phyloP scores from a whole-genome alignment of 1,140 invertebrate species.

The Oscheius sp. region DNA sequence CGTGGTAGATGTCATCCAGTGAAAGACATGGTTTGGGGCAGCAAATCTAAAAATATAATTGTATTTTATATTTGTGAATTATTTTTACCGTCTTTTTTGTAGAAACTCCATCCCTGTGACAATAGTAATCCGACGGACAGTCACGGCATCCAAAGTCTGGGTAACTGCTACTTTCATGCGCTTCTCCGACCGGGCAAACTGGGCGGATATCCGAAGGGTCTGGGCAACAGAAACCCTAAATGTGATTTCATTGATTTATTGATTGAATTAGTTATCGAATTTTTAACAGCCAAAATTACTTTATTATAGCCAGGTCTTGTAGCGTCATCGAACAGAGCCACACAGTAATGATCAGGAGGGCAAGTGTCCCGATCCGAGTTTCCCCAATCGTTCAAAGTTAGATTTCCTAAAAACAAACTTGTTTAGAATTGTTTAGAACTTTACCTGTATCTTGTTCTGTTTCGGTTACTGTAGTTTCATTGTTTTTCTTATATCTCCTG shows the following conservation, averaged over 20 bases:
- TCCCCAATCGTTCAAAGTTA: neutral
- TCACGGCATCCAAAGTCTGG: slow-evolving; percentile 49
- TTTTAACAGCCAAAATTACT: slow-evolving; percentile 6
- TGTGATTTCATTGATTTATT: neutral
- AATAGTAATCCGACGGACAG: slow-evolving; percentile 49
- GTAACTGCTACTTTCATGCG: slow-evolving; percentile 40
- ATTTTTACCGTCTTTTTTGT: slow-evolving; percentile 48
- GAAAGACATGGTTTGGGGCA: slow-evolving; percentile 53
- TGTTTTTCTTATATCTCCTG: too few relatives aligned
- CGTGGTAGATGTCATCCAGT: slow-evolving; percentile 52
- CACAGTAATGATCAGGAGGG: slow-evolving; percentile 52
- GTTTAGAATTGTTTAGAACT: neutral
- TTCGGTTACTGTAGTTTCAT: too few relatives aligned
- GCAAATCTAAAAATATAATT: slow-evolving; percentile 43
- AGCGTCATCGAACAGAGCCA: slow-evolving; percentile 51
- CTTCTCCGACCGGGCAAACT: slow-evolving; percentile 50
- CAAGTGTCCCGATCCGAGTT: slow-evolving; percentile 34
- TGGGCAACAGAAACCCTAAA: slow-evolving; percentile 52
- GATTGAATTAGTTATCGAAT: neutral
- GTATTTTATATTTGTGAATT: neutral
- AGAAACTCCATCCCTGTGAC: slow-evolving; percentile 43
- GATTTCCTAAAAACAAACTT: neutral
- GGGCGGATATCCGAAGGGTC: slow-evolving; percentile 44
- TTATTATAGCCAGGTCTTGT: slow-evolving; percentile 36
- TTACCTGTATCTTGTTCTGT: neutral